Evolutionary conservation across 2,888 invertebrate species (phyloP).

Genomic region (Halictus quadricinctus): DNA sequence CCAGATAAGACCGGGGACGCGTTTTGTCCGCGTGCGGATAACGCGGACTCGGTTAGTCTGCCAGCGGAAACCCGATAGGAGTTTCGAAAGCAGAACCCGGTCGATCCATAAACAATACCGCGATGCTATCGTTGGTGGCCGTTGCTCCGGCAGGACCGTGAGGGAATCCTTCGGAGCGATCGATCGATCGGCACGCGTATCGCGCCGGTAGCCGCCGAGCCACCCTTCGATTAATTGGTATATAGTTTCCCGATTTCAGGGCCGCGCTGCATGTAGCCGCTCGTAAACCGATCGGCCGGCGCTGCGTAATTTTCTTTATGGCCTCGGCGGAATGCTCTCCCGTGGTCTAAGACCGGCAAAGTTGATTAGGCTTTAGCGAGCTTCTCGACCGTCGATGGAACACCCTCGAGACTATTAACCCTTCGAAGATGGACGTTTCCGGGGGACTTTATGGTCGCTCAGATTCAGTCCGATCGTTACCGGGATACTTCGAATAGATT

Average conservation of each 20-base stretch:
- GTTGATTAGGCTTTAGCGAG: conserved; percentile 25
- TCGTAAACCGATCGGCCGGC: not conserved
- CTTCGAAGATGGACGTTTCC: not conserved
- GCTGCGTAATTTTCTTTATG: conserved; percentile 3
- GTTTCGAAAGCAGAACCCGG: conserved; percentile 21
- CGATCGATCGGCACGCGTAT: conserved; percentile 22
- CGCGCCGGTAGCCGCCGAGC: not conserved
- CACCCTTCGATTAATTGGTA: conserved; percentile 59
- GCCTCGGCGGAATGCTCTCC: not conserved
- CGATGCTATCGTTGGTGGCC: conserved; percentile 58
- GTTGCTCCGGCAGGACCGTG: conserved; percentile 26
- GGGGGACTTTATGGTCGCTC: not conserved
- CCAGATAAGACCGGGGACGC: not conserved
- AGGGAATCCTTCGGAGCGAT: conserved; percentile 54
- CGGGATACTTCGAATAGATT: not conserved
- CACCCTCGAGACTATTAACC: conserved; percentile 6
- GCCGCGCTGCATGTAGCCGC: not conserved
- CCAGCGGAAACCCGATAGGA: conserved; percentile 26
- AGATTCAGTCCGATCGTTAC: not conserved
- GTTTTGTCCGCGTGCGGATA: not conserved
- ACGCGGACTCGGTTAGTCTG: conserved; percentile 20
- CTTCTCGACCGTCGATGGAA: conserved; percentile 17
- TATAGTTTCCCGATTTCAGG: conserved; percentile 54
- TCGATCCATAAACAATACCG: conserved; percentile 60
- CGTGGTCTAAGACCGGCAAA: not conserved